These are phyloP conservation scores for Scartelaos histophorus DNA, from an alignment of 2,113 vertebrate genomes.

Conservation along the genomic window DNA sequence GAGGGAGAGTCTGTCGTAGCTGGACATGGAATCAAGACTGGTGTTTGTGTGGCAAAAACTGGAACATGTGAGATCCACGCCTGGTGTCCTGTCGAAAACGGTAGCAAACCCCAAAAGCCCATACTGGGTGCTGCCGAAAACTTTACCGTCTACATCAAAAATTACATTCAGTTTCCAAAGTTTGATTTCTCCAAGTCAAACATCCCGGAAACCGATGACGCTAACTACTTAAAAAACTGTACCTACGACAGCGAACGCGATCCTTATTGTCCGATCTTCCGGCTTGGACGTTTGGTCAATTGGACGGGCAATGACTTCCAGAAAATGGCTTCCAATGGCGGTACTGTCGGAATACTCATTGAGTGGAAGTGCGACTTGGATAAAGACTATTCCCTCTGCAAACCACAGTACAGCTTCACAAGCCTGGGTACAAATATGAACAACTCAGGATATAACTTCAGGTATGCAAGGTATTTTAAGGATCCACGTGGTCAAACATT, in stretches of 20 bases:
- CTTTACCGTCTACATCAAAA: slow-evolving; percentile 97
- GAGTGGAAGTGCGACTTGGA: slow-evolving; percentile 96
- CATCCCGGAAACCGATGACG: slow-evolving; percentile 76
- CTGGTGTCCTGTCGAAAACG: slow-evolving; percentile 91
- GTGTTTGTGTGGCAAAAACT: slow-evolving; percentile 80
- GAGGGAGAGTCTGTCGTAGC: slow-evolving; percentile 81
- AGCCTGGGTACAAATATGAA: slow-evolving; percentile 83
- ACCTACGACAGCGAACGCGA: slow-evolving; percentile 73
- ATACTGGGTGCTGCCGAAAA: slow-evolving; percentile 87
- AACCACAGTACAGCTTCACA: slow-evolving; percentile 88
- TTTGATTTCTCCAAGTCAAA: slow-evolving; percentile 97
- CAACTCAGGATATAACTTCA: slow-evolving; percentile 93
- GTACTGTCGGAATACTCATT: slow-evolving; percentile 89
- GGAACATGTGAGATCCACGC: slow-evolving; percentile 90
- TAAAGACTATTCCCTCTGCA: slow-evolving; percentile 83
- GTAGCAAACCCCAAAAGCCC: slow-evolving; percentile 63
- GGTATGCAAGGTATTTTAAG: slow-evolving; percentile 89
- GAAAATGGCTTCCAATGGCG: slow-evolving; percentile 87
- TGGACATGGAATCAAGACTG: slow-evolving; percentile 86
- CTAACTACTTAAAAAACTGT: slow-evolving; percentile 85
- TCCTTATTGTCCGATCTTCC: slow-evolving; percentile 93
- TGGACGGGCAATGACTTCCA: slow-evolving; percentile 84
- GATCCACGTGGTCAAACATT: slow-evolving; percentile 79
- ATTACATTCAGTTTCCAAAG: slow-evolving; percentile 91
- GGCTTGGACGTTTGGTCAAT: slow-evolving; percentile 80